Base-by-base conservation (phyloP, 1,140 invertebrate species). In the Camponotus pennsylvanicus region DNA sequence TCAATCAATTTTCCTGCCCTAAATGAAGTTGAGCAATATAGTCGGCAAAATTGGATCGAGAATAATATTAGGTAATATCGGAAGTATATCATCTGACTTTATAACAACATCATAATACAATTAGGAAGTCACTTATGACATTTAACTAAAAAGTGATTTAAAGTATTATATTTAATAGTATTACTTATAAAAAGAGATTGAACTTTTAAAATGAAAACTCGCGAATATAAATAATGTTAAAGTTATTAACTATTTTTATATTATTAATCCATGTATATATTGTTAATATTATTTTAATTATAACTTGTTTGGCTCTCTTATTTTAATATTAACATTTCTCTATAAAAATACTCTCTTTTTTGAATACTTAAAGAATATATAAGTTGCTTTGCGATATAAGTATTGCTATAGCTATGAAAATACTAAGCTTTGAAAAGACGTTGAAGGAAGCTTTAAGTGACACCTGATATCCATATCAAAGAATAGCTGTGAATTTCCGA, bases 391-490 rank as follows among this genome's bases (percentile, higher is more conserved):
- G 32, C 40, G 27, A 61, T 27, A 80, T 80, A 66, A 80, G 40
- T 80, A 73, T 83, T 73, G 40, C 27, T 45, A 61, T 59, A 73
- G 79, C 52, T 73, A 42, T 59, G 15, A 27, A 55, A 49, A 59
- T 70, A 64, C 40, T 86, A 27, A 27, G 27, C 52, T 79, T 42
- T 85, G 15, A 8, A 32, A 57, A 83, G 61, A 73, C 3, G 18
- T 8, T 40, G 64, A 75, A 32, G 42, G 11, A n/a, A 57, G 85
- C 45, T 70, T 64, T 6, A 40, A 70, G 76, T 87, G 88, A 88
- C 70, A 77, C 49, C 76, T 85, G 57, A 73, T 85, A 87, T 88
- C 86, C 70, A 85, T 78, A 63, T 85, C 85, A 89, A 89, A 89
- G 79, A 40, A n/a, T n/a, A 32, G 21, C 78, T 71, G 59, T 59